Evolutionary conservation across 2,888 invertebrate species (phyloP).

Genomic region (Cyrtodaria siliqua): DNA sequence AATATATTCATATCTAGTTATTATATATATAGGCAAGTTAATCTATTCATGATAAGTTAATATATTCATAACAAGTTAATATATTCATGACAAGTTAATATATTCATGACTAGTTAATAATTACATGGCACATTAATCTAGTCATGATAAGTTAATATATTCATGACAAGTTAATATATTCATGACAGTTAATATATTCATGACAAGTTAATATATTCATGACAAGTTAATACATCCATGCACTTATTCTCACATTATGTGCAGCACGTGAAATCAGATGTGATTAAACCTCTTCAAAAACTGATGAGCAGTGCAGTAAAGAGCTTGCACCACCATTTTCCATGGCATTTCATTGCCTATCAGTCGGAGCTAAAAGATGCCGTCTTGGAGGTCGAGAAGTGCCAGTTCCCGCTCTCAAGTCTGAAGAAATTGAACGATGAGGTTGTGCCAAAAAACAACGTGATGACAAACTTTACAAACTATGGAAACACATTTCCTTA

Average conservation of each 20-base stretch:
- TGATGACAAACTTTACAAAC: constrained; percentile 4
- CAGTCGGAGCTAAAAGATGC: constrained; percentile 44
- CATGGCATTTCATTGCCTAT: constrained; percentile 35
- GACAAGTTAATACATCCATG: no score
- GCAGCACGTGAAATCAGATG: constrained; percentile 3
- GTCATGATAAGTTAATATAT: no score
- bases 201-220: no score
- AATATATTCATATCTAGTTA: no score
- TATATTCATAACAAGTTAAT: no score
- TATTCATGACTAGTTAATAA: no score
- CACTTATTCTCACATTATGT: background rate
- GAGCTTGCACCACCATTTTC: constrained; percentile 24
- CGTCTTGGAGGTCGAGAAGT: constrained; percentile 23
- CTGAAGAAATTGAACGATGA: background rate
- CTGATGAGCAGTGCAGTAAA: constrained; percentile 9
- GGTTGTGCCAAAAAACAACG: background rate
- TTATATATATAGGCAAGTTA: no score
- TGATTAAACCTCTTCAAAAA: background rate
- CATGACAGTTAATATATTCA: no score
- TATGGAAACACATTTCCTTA: background rate
- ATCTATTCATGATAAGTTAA: no score
- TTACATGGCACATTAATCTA: no score
- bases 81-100: no score
- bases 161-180: no score
- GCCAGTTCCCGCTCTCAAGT: background rate